A percentile compares a stretch with the other conserved stretches of the same genome.
phyloP scores from a whole-genome alignment of 2,888 invertebrate species.

The Cephus spinipes region DNA sequence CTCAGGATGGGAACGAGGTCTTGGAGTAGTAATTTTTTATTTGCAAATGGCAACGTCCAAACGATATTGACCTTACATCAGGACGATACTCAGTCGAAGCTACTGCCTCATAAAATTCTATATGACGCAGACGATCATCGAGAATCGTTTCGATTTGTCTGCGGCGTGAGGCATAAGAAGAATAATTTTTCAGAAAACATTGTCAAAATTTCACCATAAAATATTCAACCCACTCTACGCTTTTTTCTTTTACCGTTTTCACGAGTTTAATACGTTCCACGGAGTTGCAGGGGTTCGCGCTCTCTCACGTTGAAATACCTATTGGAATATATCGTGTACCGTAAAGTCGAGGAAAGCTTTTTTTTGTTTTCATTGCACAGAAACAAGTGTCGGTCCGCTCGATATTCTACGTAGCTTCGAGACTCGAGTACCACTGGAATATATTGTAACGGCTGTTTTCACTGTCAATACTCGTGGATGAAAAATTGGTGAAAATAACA shows the following conservation, averaged over 20 bases:
- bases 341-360: not conserved
- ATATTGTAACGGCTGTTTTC: not conserved
- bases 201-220: not conserved
- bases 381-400: not conserved
- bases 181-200: not conserved
- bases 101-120: not conserved
- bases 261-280: not conserved
- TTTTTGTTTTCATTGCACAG: not conserved
- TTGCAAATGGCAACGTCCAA: not conserved
- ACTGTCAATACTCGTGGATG: not conserved
- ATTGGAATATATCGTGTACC: not conserved
- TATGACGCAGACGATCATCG: not conserved
- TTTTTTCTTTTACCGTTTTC: not conserved
- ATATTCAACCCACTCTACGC: not conserved
- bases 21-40: not conserved
- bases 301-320: not conserved
- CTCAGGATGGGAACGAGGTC: not conserved
- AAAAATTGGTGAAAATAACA: not conserved
- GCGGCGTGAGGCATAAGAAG: not conserved
- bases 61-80: not conserved
- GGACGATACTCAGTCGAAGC: not conserved
- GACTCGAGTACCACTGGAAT: not conserved
- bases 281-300: not conserved
- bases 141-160: not conserved
- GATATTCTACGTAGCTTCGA: not conserved